phyloP scores from a whole-genome alignment of 2,797 vertebrate genomes.

The Bufotes viridis region DNA sequence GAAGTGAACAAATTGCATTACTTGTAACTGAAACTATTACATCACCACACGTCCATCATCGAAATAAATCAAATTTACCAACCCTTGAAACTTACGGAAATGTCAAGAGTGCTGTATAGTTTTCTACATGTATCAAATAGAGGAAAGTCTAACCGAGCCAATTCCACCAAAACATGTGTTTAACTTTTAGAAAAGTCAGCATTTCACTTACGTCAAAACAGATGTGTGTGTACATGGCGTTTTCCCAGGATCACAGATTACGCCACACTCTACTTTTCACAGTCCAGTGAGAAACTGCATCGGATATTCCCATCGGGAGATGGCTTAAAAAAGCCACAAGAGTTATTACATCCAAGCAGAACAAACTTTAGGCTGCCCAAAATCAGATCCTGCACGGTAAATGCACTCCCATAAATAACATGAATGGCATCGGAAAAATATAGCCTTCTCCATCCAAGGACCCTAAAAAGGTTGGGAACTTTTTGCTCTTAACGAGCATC shows the following conservation, averaged over 20 bases:
- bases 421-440: background rate
- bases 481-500: too few species aligned
- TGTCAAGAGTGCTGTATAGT: background rate
- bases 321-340: conserved; percentile 43
- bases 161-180: conserved; percentile 53
- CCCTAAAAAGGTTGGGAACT: too few species aligned
- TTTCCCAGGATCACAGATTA: conserved; percentile 55
- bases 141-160: conserved; percentile 23
- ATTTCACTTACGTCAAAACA: conserved; percentile 53
- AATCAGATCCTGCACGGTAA: background rate
- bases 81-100: background rate
- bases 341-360: conserved; percentile 1
- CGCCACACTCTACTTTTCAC: conserved; percentile 35
- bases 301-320: conserved; percentile 54
- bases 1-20: background rate
- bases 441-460: background rate
- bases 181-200: conserved; percentile 46
- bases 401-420: background rate
- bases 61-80: conserved; percentile 35
- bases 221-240: conserved; percentile 55
- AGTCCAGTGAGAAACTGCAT: conserved; percentile 37
- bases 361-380: background rate
- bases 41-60: background rate
- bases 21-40: conserved; percentile 20
- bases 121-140: conserved; percentile 34